Conservation (phyloP, 53 echinoderm and acorn worm species). For the Stichopus horrens region DNA sequence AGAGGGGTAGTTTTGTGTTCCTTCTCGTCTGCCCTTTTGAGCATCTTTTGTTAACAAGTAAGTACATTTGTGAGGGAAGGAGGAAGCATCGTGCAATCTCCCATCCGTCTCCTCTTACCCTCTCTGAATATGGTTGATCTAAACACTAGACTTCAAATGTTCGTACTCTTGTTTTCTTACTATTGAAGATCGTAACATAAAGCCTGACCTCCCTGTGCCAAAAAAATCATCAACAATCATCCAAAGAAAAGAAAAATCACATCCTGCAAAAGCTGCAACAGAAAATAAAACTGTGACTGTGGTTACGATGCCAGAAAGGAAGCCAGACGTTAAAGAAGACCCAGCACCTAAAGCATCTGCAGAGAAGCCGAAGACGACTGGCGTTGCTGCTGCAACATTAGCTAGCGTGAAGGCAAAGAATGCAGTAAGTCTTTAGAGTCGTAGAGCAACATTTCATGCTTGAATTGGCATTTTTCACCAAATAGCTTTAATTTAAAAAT, state of each 20-base stretch:
- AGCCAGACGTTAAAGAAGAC: background rate
- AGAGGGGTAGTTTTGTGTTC: too few species aligned
- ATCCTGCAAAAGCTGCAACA: background rate
- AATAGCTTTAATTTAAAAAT: too few species aligned
- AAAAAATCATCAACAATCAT: background rate
- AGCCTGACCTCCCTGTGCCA: background rate
- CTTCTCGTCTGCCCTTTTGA: too few species aligned
- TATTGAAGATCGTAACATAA: background rate
- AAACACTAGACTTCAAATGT: too few species aligned
- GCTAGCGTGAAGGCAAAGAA: conserved; percentile 7
- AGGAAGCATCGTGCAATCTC: too few species aligned
- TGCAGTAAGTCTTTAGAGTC: background rate
- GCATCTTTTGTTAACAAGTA: too few species aligned
- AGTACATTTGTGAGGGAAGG: too few species aligned
- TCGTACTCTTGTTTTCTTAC: background rate
- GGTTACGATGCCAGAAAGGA: conserved; percentile 12
- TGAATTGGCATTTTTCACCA: too few species aligned
- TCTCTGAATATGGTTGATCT: too few species aligned
- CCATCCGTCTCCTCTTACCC: too few species aligned
- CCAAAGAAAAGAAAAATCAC: background rate
- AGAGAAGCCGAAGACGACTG: background rate
- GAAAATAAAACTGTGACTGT: background rate
- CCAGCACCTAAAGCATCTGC: background rate
- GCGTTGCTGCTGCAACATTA: background rate
- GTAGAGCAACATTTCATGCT: too few species aligned